A percentile compares a stretch with the other conserved stretches of the same genome.
Conservation (phyloP, 2,113 vertebrate species). For the Plecturocebus donacophilus region DNA sequence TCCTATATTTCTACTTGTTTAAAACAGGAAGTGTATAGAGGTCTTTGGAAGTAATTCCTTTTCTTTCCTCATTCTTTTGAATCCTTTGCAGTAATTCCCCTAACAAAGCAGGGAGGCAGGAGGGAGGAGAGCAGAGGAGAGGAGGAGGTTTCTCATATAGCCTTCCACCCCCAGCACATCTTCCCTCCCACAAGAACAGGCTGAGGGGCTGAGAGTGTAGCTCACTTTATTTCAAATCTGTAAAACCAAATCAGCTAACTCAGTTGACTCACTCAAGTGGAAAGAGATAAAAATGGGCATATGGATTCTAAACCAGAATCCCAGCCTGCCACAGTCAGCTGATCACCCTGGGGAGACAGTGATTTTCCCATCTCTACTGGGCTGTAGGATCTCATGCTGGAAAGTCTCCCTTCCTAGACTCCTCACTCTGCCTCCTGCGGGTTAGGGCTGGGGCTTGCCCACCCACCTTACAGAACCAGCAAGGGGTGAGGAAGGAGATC, state of each 20-base stretch:
- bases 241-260: background rate
- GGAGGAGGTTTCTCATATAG: background rate
- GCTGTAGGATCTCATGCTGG: background rate
- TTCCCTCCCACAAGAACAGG: background rate
- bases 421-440: background rate
- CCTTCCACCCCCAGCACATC: background rate
- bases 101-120: background rate
- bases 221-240: background rate
- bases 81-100: background rate
- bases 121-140: background rate
- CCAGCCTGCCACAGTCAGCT: background rate
- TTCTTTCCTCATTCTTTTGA: background rate
- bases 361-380: background rate
- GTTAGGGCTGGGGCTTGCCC: background rate
- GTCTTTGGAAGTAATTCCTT: background rate
- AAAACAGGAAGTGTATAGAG: background rate
- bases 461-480: background rate
- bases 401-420: background rate
- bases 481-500: too few relatives aligned
- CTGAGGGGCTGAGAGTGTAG: background rate
- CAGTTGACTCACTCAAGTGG: background rate
- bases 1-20: background rate
- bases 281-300: background rate
- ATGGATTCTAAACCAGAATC: background rate
- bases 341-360: background rate